Evolutionary conservation across 92 coral and sea anemone genomes (phyloP), one percentile per base, ranked within the genome.

Genomic region (Plumapathes pennacea): DNA sequence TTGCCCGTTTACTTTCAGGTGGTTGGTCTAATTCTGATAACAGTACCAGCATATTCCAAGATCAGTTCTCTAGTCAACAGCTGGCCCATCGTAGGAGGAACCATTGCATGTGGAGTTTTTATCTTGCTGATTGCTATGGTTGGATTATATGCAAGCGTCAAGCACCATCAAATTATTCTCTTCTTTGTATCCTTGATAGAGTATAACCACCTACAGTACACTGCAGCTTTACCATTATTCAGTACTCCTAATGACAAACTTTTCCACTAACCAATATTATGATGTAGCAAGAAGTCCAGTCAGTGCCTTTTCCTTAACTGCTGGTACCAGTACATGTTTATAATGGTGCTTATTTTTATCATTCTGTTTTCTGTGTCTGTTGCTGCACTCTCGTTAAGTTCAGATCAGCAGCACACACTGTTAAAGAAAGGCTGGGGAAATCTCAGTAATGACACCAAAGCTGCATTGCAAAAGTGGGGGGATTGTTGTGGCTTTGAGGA

Each of bases 51-150:
- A 2, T 89, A 81, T 49, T 73, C 89, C 11, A 88, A 84, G 56
- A 43, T 84, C 26, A 66, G 80, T 44, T 52, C 85, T 13, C 28
- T 84, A 0, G 86, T 94, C 54, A 94, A 96, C 47, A 94, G 99
- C 47, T 94, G 96, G 99, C 86, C 99, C 10, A 89, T 94, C 50
- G 83, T 89, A 47, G 99, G 99, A 30, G 99, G 99, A 4, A 74
- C 81, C 5, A 78, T 84, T 58, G 77, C 96, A 10, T 82, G 96
- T 73, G 99, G 99, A 3, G 99, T 94, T 18, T 89, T 94, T 41
- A 80, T 94, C 12, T 34, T 84, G 57, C 68, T 89, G 5, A 72
- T 94, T 51, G 92, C 95, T 22, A 25, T 84, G 33, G 90, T 75
- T 80, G 99, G 99, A 54, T 72, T 94, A 27, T 94, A 84, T 89